Evolutionary conservation across 2,113 vertebrate genomes (phyloP).

Genomic region (Dromiciops gliroides): DNA sequence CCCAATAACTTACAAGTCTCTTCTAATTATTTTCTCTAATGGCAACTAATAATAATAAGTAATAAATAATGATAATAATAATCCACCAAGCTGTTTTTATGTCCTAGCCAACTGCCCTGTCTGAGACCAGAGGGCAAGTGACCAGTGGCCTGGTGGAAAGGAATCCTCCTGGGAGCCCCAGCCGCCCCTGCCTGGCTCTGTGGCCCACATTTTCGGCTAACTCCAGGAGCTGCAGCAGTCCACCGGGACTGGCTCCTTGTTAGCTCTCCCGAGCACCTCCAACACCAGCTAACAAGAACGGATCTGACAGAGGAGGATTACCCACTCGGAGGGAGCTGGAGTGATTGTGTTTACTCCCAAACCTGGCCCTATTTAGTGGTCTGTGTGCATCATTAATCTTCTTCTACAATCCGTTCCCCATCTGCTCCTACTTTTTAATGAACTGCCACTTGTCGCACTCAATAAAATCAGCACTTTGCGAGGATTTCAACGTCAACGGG

Average conservation of each 20-base stretch:
- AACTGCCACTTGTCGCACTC: constrained; percentile 87
- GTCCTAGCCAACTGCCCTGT: not conserved
- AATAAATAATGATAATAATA: not conserved
- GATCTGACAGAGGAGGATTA: constrained; percentile 81
- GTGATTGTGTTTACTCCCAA: constrained; percentile 84
- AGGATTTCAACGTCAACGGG: constrained; percentile 68
- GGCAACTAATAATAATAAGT: not conserved
- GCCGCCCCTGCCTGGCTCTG: fast-evolving
- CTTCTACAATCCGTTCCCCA: constrained; percentile 85
- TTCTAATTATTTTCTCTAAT: not conserved
- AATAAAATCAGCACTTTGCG: constrained; percentile 82
- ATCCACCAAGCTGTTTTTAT: not conserved
- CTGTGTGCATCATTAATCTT: constrained; percentile 87
- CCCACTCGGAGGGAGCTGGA: constrained; percentile 75
- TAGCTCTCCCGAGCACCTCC: constrained; percentile 34
- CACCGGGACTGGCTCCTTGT: not conserved
- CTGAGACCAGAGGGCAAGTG: not conserved
- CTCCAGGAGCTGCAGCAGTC: fast-evolving
- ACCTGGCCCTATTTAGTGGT: constrained; percentile 83
- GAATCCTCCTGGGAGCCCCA: not conserved
- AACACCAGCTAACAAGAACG: constrained; percentile 61
- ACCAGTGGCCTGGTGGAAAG: not conserved
- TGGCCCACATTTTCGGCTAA: fast-evolving
- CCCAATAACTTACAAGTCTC: not conserved
- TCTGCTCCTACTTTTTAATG: constrained; percentile 88